These are phyloP conservation scores for Bucco capensis DNA, from an alignment of 2,113 vertebrate species.

Conservation along the genomic window DNA sequence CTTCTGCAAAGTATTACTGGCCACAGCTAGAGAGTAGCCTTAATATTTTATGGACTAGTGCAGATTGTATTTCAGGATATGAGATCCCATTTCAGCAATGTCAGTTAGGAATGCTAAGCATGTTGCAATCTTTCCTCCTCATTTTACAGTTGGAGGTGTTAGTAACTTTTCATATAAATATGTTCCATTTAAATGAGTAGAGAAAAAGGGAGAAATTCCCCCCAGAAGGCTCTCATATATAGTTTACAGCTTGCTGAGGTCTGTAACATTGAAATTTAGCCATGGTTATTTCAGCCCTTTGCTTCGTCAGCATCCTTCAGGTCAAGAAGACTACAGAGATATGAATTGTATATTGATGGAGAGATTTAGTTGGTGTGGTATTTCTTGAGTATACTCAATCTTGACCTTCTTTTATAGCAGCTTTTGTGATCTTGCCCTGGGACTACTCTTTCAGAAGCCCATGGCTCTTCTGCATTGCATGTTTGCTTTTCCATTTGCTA, in stretches of 20 bases:
- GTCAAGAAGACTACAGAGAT: neutral
- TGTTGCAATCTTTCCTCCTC: neutral
- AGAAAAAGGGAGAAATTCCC: neutral
- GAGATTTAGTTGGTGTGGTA: neutral
- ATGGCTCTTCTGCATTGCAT: accelerated
- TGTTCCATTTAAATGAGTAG: neutral
- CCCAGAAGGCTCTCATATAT: neutral
- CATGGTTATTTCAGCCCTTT: accelerated
- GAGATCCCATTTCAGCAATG: neutral
- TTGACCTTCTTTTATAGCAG: neutral
- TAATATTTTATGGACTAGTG: neutral
- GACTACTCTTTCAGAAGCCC: neutral
- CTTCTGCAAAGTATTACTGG: neutral
- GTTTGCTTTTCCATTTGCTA: neutral
- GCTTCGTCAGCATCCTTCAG: neutral
- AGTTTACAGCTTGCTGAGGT: neutral
- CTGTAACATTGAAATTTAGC: accelerated
- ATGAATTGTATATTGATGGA: neutral
- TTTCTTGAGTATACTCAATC: neutral
- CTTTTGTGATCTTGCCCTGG: neutral
- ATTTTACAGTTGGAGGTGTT: neutral
- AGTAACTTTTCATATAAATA: neutral
- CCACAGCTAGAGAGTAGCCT: accelerated
- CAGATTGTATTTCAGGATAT: slow-evolving; percentile 29
- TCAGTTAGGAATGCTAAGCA: neutral